phyloP scores from a whole-genome alignment of 1,140 invertebrate species.

The Chymomyza costata region DNA sequence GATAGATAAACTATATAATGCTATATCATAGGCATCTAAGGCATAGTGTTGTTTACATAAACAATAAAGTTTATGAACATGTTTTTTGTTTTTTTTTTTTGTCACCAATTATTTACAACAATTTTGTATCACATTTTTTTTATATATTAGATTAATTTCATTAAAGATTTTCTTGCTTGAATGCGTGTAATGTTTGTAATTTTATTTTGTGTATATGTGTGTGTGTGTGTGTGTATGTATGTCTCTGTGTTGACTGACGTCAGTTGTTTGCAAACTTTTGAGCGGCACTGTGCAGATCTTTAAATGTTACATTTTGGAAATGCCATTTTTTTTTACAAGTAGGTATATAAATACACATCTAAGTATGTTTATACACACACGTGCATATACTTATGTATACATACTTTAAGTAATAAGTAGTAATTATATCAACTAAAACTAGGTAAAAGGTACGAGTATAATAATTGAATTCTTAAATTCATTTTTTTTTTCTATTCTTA shows the following conservation, averaged over 20 bases:
- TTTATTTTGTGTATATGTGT: constrained; percentile 65
- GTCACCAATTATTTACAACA: constrained; percentile 38
- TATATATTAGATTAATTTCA: constrained; percentile 69
- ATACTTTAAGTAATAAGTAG: constrained; percentile 22
- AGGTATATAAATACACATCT: not conserved
- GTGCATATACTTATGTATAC: constrained; percentile 1
- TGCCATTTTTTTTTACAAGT: too few species aligned
- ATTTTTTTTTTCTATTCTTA: constrained; percentile 36
- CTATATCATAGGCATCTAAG: constrained; percentile 53
- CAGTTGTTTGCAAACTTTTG: constrained; percentile 68
- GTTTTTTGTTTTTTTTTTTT: constrained; percentile 22
- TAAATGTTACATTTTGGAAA: too few species aligned
- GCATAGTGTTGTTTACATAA: constrained; percentile 32
- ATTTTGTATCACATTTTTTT: constrained; percentile 45
- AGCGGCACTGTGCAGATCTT: constrained; percentile 69
- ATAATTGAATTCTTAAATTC: constrained; percentile 52
- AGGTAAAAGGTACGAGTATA: constrained; percentile 68
- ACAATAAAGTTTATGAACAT: not conserved
- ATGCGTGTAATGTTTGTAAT: too few species aligned
- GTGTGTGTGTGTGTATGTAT: constrained; percentile 32
- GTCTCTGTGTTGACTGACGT: constrained; percentile 39
- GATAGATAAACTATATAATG: constrained; percentile 32
- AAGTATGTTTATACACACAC: not conserved
- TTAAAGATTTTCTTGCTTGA: too few species aligned
- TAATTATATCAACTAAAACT: constrained; percentile 57